Conservation (phyloP, 2,888 invertebrate genomes). For the Stomorhina lunata region DNA sequence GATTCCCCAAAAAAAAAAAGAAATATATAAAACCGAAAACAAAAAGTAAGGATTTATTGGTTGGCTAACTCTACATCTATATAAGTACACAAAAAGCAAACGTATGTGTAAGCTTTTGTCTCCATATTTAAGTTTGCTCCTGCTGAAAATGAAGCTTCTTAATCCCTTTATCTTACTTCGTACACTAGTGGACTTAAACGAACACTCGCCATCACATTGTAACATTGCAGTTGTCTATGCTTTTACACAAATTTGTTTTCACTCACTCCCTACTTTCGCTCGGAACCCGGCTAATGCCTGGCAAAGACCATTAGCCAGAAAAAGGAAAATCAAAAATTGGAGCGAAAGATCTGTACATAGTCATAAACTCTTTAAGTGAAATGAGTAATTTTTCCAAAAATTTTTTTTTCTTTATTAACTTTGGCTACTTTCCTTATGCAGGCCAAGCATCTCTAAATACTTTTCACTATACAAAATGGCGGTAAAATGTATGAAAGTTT, state of each 20-base stretch:
- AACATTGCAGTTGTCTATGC: slow-evolving; percentile 20
- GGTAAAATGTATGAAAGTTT: slow-evolving; percentile 9
- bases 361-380: slow-evolving; percentile 12
- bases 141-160: slow-evolving; percentile 70
- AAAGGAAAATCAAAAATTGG: background rate
- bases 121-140: background rate
- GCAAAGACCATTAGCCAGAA: slow-evolving; percentile 45
- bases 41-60: slow-evolving; percentile 29
- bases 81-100: background rate
- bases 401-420: slow-evolving; percentile 30
- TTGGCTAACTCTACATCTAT: background rate
- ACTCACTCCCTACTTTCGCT: background rate
- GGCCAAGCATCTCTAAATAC: slow-evolving; percentile 31
- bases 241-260: slow-evolving; percentile 43
- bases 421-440: slow-evolving; percentile 40
- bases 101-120: slow-evolving; percentile 1
- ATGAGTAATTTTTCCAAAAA: slow-evolving; percentile 41
- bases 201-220: slow-evolving; percentile 36
- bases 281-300: slow-evolving; percentile 26
- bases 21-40: background rate
- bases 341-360: background rate
- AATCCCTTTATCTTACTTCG: slow-evolving; percentile 80
- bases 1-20: background rate
- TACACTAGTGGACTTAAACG: slow-evolving; percentile 79
- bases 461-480: slow-evolving; percentile 66